phyloP scores from a whole-genome alignment of 2,797 vertebrate species.

The Lophius americanus region DNA sequence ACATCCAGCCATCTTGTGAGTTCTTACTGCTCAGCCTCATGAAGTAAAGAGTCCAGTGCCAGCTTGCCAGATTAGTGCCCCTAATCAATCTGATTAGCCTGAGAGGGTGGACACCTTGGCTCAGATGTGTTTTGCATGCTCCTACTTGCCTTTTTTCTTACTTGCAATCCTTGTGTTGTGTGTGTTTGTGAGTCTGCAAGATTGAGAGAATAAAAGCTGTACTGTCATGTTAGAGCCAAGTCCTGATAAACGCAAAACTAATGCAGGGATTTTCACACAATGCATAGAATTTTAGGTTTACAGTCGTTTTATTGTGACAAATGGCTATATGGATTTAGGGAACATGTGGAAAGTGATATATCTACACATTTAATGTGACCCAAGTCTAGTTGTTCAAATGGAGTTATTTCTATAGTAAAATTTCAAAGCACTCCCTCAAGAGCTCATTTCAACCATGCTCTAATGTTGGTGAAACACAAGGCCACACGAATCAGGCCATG shows the following conservation, averaged over 20 bases:
- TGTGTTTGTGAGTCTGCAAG: slow-evolving; percentile 6
- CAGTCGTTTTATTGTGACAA: slow-evolving; percentile 38
- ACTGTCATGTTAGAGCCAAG: slow-evolving; percentile 18
- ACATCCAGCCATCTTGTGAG: slow-evolving; percentile 72
- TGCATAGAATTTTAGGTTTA: slow-evolving; percentile 30
- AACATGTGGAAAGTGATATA: slow-evolving; percentile 42
- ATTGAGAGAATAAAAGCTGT: slow-evolving; percentile 12
- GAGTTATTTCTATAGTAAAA: slow-evolving; percentile 59
- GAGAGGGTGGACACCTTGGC: slow-evolving; percentile 76
- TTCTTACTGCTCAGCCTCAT: slow-evolving; percentile 70
- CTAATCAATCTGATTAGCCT: slow-evolving; percentile 83
- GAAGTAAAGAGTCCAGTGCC: slow-evolving; percentile 64
- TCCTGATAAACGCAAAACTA: slow-evolving; percentile 45
- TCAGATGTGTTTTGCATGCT: slow-evolving; percentile 74
- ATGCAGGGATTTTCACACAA: slow-evolving; percentile 33
- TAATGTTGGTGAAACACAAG: slow-evolving; percentile 54
- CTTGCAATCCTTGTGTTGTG: slow-evolving; percentile 13
- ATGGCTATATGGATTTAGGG: slow-evolving; percentile 19
- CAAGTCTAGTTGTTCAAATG: slow-evolving; percentile 57
- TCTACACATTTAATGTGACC: slow-evolving; percentile 40
- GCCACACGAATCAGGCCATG: slow-evolving; percentile 42
- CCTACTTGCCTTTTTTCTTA: slow-evolving; percentile 37
- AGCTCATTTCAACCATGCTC: slow-evolving; percentile 49
- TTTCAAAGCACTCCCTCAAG: slow-evolving; percentile 45
- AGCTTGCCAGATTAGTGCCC: slow-evolving; percentile 75